Percentiles rank a stretch among this genome's conserved stretches.
Conservation (phyloP, 2,113 vertebrate species). For the Isichthys henryi region DNA sequence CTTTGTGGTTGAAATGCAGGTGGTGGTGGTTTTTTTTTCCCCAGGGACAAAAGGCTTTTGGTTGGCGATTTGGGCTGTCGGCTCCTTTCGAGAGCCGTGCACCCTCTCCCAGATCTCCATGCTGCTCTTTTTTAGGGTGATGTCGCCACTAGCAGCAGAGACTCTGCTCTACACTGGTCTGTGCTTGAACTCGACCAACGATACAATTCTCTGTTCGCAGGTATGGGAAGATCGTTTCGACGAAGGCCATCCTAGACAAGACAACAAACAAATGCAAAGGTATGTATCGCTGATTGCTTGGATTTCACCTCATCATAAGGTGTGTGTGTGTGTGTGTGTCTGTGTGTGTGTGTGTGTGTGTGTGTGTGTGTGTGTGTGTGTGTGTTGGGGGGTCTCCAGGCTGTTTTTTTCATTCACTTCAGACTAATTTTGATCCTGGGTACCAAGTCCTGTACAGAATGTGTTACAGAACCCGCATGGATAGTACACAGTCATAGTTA, state of each 20-base stretch:
- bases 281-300: conserved; percentile 44
- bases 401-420: not conserved
- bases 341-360: not conserved
- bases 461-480: not conserved
- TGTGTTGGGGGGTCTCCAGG: not conserved
- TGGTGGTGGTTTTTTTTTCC: not conserved
- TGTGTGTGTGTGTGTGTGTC: not conserved
- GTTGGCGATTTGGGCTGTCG: not conserved
- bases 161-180: not conserved
- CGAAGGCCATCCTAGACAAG: conserved; percentile 98
- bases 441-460: not conserved
- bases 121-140: not conserved
- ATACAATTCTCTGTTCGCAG: conserved; percentile 52
- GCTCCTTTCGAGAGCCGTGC: not conserved
- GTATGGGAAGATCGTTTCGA: conserved; percentile 98
- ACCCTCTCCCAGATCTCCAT: not conserved
- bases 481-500: not conserved
- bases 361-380: not conserved
- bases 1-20: not conserved
- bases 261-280: conserved; percentile 99
- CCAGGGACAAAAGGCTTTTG: not conserved
- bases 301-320: not conserved
- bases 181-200: not conserved
- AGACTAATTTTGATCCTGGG: not conserved
- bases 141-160: not conserved